Evolutionary conservation across 2,888 invertebrate genomes (phyloP).

Genomic region (Apoda limacodes): DNA sequence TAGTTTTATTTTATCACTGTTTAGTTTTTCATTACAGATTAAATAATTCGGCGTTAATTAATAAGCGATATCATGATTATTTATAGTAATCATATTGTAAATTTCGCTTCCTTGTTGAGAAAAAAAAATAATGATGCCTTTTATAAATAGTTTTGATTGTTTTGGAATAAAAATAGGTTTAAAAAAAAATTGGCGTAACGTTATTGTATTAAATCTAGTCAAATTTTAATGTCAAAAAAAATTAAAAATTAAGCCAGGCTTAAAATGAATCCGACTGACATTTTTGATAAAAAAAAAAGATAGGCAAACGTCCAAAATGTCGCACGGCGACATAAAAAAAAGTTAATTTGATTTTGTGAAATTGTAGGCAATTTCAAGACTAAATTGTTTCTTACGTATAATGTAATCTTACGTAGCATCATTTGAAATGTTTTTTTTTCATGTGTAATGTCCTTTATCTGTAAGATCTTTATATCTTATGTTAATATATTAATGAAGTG

Average conservation of each 20-base stretch:
- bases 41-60: constrained; percentile 34
- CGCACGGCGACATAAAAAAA: constrained; percentile 17
- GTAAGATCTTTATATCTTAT: constrained; percentile 63
- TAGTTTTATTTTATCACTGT: constrained; percentile 65
- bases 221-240: constrained; percentile 50
- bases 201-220: constrained; percentile 63
- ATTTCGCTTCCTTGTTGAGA: constrained; percentile 54
- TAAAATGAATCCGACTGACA: constrained; percentile 57
- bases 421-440: constrained; percentile 50
- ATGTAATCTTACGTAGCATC: constrained; percentile 44
- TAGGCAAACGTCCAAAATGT: constrained; percentile 9
- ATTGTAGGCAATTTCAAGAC: constrained; percentile 56
- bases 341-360: constrained; percentile 61
- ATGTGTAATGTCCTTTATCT: constrained; percentile 60
- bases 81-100: constrained; percentile 42
- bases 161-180: too few relatives aligned
- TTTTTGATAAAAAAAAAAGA: constrained; percentile 40
- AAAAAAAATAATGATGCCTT: constrained; percentile 42
- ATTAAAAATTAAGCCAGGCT: constrained; percentile 35
- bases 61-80: constrained; percentile 45
- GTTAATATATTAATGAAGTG: constrained; percentile 58
- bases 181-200: constrained; percentile 39
- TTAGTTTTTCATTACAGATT: constrained; percentile 49
- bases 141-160: too few relatives aligned
- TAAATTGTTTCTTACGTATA: constrained; percentile 41